A percentile compares a stretch with the other conserved stretches of the same genome.
phyloP scores from a whole-genome alignment of 2,888 invertebrate genomes.

The Adineta ricciae region DNA sequence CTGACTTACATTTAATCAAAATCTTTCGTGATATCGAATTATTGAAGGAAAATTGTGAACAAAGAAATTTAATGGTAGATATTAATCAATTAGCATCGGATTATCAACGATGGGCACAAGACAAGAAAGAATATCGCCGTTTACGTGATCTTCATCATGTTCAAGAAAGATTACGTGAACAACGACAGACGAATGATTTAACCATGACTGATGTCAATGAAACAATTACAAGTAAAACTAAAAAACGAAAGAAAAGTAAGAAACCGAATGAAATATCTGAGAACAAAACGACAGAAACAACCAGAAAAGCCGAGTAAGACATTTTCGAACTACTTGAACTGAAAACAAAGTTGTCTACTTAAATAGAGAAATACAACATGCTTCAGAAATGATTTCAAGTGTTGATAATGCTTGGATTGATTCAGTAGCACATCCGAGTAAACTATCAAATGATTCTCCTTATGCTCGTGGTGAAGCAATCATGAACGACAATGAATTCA shows the following conservation, averaged over 20 bases:
- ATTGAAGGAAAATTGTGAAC: slow-evolving; percentile 11
- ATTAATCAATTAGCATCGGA: not conserved
- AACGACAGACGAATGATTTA: not conserved
- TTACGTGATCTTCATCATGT: not conserved
- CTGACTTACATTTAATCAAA: not conserved
- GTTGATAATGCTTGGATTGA: slow-evolving; percentile 8
- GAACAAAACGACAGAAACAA: no score
- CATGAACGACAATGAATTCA: slow-evolving; percentile 3
- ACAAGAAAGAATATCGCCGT: not conserved
- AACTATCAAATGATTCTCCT: not conserved
- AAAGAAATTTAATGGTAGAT: not conserved
- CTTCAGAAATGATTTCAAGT: not conserved
- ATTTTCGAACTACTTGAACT: not conserved
- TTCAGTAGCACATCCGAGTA: not conserved
- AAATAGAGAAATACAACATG: not conserved
- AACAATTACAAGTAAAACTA: not conserved
- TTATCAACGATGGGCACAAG: not conserved
- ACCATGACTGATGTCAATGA: not conserved
- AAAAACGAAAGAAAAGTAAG: not conserved
- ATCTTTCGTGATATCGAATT: slow-evolving; percentile 15
- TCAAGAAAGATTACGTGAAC: not conserved
- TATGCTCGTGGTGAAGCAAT: not conserved
- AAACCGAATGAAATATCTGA: not conserved
- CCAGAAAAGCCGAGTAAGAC: not conserved
- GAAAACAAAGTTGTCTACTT: no score